phyloP scores from a whole-genome alignment of 2,113 vertebrate species.

The Myrmecobius fasciatus region DNA sequence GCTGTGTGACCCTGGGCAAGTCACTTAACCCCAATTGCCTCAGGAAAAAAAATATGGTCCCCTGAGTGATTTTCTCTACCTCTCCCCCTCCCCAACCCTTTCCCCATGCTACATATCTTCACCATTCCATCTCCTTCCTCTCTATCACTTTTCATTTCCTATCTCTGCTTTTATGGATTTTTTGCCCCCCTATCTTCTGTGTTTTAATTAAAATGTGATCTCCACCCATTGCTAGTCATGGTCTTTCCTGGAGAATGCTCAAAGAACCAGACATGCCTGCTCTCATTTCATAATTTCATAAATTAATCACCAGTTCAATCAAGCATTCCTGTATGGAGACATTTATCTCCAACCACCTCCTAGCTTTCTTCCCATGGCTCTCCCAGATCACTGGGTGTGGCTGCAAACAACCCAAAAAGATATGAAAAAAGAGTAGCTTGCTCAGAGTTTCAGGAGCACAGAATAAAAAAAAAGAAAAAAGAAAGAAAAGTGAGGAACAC shows the following conservation, averaged over 20 bases:
- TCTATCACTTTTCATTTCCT: neutral
- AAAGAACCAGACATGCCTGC: neutral
- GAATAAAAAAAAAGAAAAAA: neutral
- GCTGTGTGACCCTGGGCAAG: too few species aligned
- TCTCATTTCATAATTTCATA: neutral
- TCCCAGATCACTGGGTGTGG: neutral
- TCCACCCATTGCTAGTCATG: neutral
- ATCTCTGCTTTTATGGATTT: neutral
- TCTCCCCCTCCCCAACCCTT: neutral
- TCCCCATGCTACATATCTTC: neutral
- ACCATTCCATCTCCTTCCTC: neutral
- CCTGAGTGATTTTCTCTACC: neutral
- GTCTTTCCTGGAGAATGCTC: neutral
- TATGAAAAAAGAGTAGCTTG: neutral
- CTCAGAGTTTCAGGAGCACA: neutral
- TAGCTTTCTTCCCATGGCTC: neutral
- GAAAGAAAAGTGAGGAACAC: neutral
- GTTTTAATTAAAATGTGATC: neutral
- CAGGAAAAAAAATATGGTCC: too few species aligned
- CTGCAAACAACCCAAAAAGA: neutral
- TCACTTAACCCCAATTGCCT: too few species aligned
- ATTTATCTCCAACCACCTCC: neutral
- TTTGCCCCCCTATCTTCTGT: neutral
- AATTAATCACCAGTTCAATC: neutral
- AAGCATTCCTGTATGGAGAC: neutral